Evolutionary conservation across 2,888 invertebrate genomes (phyloP).

Genomic region (Metalampra italica): DNA sequence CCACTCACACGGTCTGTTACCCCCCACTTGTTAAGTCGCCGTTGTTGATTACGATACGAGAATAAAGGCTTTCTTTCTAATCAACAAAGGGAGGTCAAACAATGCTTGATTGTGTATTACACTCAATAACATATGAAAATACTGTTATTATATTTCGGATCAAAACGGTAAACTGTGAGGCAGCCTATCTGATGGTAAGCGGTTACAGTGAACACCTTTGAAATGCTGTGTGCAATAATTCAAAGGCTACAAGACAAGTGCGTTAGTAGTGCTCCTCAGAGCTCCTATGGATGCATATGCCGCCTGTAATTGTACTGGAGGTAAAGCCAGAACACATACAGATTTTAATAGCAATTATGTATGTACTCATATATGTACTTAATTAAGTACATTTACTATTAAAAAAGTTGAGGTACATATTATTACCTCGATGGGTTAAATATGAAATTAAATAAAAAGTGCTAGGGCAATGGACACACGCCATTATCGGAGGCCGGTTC

Average conservation of each 20-base stretch:
- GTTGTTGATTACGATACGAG: conserved; percentile 32
- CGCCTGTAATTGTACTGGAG: too few relatives aligned
- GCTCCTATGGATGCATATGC: too few relatives aligned
- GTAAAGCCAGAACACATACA: too few relatives aligned
- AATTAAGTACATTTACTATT: too few relatives aligned
- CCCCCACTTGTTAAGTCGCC: conserved; percentile 50
- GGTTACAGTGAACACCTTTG: too few relatives aligned
- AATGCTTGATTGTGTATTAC: background rate
- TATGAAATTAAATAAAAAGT: background rate
- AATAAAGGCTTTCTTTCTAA: conserved; percentile 9
- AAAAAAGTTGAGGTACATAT: too few relatives aligned
- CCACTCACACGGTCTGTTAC: conserved; percentile 50
- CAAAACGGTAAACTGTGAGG: background rate
- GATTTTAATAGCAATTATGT: too few relatives aligned
- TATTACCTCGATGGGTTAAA: background rate
- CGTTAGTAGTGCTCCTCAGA: too few relatives aligned
- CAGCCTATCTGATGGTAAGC: too few relatives aligned
- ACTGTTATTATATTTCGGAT: background rate
- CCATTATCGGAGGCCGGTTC: conserved; percentile 24
- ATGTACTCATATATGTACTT: too few relatives aligned
- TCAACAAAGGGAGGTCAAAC: background rate
- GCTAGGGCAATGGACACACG: conserved; percentile 28
- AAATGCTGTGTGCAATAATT: too few relatives aligned
- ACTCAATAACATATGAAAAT: background rate
- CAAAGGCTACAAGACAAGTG: too few relatives aligned